Evolutionary conservation across 2,888 invertebrate genomes (phyloP).

Genomic region (Leuctra nigra): DNA sequence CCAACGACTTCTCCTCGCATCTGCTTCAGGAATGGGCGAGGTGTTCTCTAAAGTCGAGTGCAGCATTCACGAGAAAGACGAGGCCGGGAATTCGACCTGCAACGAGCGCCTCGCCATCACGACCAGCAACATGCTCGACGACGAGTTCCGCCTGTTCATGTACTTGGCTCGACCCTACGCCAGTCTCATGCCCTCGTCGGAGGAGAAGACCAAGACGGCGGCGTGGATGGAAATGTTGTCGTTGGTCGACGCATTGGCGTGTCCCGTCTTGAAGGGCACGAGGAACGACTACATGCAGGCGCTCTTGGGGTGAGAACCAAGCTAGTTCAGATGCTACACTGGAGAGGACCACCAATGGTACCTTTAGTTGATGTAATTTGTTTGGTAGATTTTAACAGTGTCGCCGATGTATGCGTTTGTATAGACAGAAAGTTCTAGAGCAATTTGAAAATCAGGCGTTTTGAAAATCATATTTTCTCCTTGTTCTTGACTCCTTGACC

Average conservation of each 20-base stretch:
- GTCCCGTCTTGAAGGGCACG: slow-evolving; percentile 46
- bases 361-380: too few species aligned
- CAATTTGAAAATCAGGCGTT: too few species aligned
- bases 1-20: too few species aligned
- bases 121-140: slow-evolving; percentile 12
- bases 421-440: too few species aligned
- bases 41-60: slow-evolving; percentile 12
- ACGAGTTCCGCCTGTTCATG: slow-evolving; percentile 42
- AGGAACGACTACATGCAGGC: slow-evolving; percentile 50
- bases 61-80: slow-evolving; percentile 16
- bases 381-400: too few species aligned
- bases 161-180: slow-evolving; percentile 44
- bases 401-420: too few species aligned
- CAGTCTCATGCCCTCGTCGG: slow-evolving; percentile 39
- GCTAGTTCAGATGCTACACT: too few species aligned
- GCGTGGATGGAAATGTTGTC: slow-evolving; percentile 48
- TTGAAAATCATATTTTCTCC: too few species aligned
- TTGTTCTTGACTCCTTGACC: too few species aligned
- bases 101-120: neutral
- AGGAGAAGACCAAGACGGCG: slow-evolving; percentile 42
- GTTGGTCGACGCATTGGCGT: slow-evolving; percentile 40
- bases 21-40: too few species aligned
- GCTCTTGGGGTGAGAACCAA: slow-evolving; percentile 39
- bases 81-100: too few species aligned
- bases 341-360: too few species aligned